Evolutionary conservation across 2,113 vertebrate species (phyloP), one percentile per base, ranked within the genome.

Genomic region (Albula goreensis): DNA sequence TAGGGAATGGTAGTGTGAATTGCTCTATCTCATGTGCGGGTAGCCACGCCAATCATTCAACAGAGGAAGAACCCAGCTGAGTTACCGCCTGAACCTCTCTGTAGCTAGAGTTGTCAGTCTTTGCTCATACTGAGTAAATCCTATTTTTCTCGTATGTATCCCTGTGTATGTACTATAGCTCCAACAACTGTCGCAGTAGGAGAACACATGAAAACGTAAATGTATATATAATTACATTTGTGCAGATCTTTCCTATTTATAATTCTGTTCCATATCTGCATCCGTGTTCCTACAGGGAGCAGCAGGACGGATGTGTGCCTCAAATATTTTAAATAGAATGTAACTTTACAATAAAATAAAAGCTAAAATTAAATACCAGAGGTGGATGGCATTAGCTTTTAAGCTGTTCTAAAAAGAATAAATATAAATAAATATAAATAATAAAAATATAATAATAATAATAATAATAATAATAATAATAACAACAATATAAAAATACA

Each of bases 311-410:
- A 49, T 48, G 17, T 25, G n/a, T 78, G 50, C 74, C 19, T 5
- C 48, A 81, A 81, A 63, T 19, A 79, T 15, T 31, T 50, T 66
- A 50, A 85, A 80, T 22, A 57, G 31, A 81, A 85, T n/a, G 15
- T 66, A 74, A 74, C 56, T 81, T 85, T 85, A 31, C 78, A 48
- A 63, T 63, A 41, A 31, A 31, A 53, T 2, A 53, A 74, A 84
- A 77, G 0, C 13, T 9, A 49, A 60, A 0, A 52, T 15, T 15
- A 63, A 57, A 7, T 41, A 9, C 6, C 15, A 19, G 56, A 31
- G 10, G 31, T 41, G 31, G 31, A 1, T 51, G 10, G 17, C 78
- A 50, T 12, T n/a, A 22, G 22, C 31, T 48, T 5, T 63, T 63
- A 19, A 19, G 15, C 1, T 63, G 60, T 19, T 63, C 60, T 19